A percentile compares a stretch with the other conserved stretches of the same genome.
Evolutionary conservation across 2,797 vertebrate genomes (phyloP).

Genomic region (Phoxinus dragarum): DNA sequence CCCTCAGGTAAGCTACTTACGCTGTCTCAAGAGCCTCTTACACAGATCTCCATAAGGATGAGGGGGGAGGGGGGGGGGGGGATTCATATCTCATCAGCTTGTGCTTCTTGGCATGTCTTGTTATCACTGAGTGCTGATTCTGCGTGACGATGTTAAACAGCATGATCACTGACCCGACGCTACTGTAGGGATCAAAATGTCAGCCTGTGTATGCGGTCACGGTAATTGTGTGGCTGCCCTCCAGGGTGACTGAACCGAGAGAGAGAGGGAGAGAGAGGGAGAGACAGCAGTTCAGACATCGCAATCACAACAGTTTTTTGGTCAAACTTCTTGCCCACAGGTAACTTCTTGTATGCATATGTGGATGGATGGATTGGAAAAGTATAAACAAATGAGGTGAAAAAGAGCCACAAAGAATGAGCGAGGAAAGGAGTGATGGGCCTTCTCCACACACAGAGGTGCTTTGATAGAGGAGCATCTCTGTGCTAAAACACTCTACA

Average conservation of each 20-base stretch:
- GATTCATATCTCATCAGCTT: slow-evolving; percentile 51
- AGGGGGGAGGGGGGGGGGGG: slow-evolving; percentile 17
- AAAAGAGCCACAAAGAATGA: slow-evolving; percentile 64
- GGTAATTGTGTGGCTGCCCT: slow-evolving; percentile 61
- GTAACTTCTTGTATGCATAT: slow-evolving; percentile 5
- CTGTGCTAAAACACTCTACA: slow-evolving; percentile 90
- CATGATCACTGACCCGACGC: slow-evolving; percentile 70
- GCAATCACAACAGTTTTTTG: neutral
- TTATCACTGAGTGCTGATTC: slow-evolving; percentile 67
- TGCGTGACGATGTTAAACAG: slow-evolving; percentile 71
- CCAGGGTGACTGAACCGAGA: slow-evolving; percentile 76
- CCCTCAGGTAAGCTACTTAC: slow-evolving; percentile 75
- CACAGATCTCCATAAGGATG: slow-evolving; percentile 67
- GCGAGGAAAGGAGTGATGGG: slow-evolving; percentile 73
- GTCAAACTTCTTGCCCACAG: neutral
- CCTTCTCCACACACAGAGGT: slow-evolving; percentile 70
- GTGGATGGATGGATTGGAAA: slow-evolving; percentile 25
- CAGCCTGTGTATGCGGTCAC: slow-evolving; percentile 67
- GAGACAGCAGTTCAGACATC: slow-evolving; percentile 44
- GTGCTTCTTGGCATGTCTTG: slow-evolving; percentile 60
- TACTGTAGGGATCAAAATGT: slow-evolving; percentile 80
- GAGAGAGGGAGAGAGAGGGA: slow-evolving; percentile 58
- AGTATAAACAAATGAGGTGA: slow-evolving; percentile 55
- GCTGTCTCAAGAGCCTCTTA: slow-evolving; percentile 73
- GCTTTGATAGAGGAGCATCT: slow-evolving; percentile 92